Conservation (phyloP, 30 jellyfish, hydroid and myxozoan genomes). For the Pseudorhiza aurosa region DNA sequence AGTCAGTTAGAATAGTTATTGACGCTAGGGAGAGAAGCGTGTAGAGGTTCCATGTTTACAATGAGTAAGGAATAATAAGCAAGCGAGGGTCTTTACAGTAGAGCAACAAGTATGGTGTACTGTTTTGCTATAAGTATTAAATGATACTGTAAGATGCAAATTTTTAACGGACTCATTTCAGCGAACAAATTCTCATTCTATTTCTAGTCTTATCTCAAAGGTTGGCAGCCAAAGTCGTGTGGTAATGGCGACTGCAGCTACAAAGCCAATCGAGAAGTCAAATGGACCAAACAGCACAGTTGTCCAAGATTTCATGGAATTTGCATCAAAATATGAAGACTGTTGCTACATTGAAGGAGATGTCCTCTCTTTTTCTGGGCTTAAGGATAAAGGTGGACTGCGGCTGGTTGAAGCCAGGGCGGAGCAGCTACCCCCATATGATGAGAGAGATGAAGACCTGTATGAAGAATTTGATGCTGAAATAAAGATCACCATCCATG, state of each 20-base stretch:
- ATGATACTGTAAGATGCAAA: background rate
- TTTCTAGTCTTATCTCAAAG: too few species aligned
- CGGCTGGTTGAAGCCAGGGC: constrained; percentile 39
- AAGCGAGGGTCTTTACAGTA: too few species aligned
- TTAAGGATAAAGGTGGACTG: constrained; percentile 37
- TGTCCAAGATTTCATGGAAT: constrained; percentile 15
- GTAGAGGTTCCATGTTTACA: too few species aligned
- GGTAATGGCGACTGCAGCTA: background rate
- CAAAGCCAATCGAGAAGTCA: constrained; percentile 22
- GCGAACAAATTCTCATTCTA: too few species aligned
- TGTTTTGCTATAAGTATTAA: too few species aligned
- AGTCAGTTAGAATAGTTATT: too few species aligned
- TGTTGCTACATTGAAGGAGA: constrained; percentile 33
- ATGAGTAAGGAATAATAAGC: too few species aligned
- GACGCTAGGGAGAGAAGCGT: too few species aligned
- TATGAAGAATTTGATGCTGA: constrained; percentile 26
- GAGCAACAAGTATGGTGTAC: too few species aligned
- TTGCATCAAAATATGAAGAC: background rate
- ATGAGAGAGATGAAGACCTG: constrained; percentile 30
- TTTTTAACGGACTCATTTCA: too few species aligned
- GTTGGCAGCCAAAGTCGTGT: too few species aligned
- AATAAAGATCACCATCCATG: constrained; percentile 40
- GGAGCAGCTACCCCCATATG: constrained; percentile 24
- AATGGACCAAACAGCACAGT: constrained; percentile 25
- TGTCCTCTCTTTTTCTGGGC: constrained; percentile 10